Base-by-base conservation (phyloP, 2,888 invertebrate species). In the Glyphotaelius pellucidus region DNA sequence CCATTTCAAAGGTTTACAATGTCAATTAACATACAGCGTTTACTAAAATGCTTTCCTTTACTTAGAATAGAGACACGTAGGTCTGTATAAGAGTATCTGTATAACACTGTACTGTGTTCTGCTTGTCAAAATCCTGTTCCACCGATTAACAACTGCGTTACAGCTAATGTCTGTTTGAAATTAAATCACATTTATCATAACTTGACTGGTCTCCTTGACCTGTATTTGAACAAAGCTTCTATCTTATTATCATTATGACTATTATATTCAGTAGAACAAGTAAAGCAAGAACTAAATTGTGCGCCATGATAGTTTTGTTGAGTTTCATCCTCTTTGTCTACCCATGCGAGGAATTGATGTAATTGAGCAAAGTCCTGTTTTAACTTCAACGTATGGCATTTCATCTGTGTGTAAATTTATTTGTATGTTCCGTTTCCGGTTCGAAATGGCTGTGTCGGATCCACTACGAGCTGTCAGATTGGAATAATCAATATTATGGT, bases 221-320 rank as follows among this genome's bases (percentile, higher is more conserved):
- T 67, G 67, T 67, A 67, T 67, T 67, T 67, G 67, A 67, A 67
- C 67, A 67, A 67, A 67, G 67, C 67, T 67, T 67, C 67, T 67
- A 67, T 67, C 67, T 19, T 67, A 67, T 67, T 67, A 5, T 67
- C 67, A 19, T 9, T 25, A 5, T 4, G 47, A 47, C 47, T 14
- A 47, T 47, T 47, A 67, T 25, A 25, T 67, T n/a, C 9, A 67
- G 5, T 19, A 5, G 25, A 67, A 67, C 4, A 67, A 19, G 25
- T 9, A n/a, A 9, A n/a, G 25, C 67, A 25, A 67, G 25, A 67
- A 67, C 1, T 25, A 25, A 67, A 67, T 67, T 19, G 19, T 67
- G 67, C 25, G 67, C 9, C 25, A 67, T 0, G 25, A 9, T 7
- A 67, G 9, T 25, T 1, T 1, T 25, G 67, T 25, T 1, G 9